Base-by-base conservation (phyloP, 2,113 vertebrate genomes). In the Callithrix jacchus region DNA sequence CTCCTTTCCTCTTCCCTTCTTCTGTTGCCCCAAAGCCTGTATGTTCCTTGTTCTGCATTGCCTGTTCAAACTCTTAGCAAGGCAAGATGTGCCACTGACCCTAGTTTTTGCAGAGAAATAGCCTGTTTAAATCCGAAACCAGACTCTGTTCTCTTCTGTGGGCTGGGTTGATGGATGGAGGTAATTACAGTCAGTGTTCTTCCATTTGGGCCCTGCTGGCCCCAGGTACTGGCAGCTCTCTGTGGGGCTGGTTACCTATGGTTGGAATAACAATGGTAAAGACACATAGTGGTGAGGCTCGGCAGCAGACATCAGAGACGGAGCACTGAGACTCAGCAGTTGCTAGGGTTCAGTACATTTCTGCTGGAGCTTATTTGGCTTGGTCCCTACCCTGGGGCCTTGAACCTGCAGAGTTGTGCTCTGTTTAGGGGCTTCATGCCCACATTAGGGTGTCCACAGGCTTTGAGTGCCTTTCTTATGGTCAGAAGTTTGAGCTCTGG, bases 61-160 rank as follows among this genome's bases (percentile, higher is more conserved):
- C 96, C 97, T 97, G 82, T 97, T 98, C 97, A 97, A 96, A 97
- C 92, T 90, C 95, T 92, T 96, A 93, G 95, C 97, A 97, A 97
- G 97, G 96, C 92, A 82, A 93, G 87, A 95, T 83, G 82, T 95
- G 74, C 92, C 97, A 95, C 88, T 98, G 98, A 97, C 97, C 96
- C 95, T 7, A 8, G 90, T 98, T 98, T 97, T 96, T 96, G 93
- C 96, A 97, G 97, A 98, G 96, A 98, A 98, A 98, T 94, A 97
- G 97, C 98, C 98, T 98, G 97, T 98, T 98, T 98, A 98, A 98
- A 98, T 98, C 97, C 98, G 98, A 95, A 98, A 97, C 94, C 95
- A 97, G 97, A 97, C 93, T 98, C 97, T 98, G 98, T 98, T 98
- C 98, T 95, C 86, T 98, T 90, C 88, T 87, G 89, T 35, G 0